phyloP scores from a whole-genome alignment of 2,113 vertebrate species.

The Willisornis vidua region DNA sequence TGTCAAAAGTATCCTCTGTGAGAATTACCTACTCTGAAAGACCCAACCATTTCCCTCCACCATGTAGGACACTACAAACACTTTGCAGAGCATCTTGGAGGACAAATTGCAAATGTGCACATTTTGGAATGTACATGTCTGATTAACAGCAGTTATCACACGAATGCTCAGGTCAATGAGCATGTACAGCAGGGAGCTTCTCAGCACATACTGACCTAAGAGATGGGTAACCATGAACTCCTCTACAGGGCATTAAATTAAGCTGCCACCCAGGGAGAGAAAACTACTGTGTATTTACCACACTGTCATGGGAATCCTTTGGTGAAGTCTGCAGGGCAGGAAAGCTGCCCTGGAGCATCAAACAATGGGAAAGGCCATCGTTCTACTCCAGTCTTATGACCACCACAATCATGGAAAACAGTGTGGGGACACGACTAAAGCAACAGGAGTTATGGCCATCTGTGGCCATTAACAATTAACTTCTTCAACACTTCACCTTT shows the following conservation, averaged over 20 bases:
- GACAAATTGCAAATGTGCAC: neutral
- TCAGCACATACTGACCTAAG: neutral
- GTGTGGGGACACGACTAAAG: neutral
- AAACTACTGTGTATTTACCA: neutral
- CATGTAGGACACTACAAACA: neutral
- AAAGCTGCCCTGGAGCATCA: neutral
- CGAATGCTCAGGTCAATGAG: neutral
- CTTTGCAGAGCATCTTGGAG: neutral
- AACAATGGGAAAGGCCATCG: neutral
- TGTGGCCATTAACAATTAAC: neutral
- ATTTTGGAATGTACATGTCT: neutral
- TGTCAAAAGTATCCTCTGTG: neutral
- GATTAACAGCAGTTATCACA: neutral
- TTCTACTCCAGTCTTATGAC: neutral
- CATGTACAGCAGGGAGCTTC: neutral
- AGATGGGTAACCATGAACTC: neutral
- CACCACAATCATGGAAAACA: neutral
- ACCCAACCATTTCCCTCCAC: neutral
- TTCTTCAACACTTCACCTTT: neutral
- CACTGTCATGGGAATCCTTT: neutral
- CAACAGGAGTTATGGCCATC: neutral
- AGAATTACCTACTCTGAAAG: neutral
- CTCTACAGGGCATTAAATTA: neutral
- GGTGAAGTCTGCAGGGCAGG: neutral
- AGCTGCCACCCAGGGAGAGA: neutral